A percentile compares a stretch with the other conserved stretches of the same genome.
Conservation (phyloP, 2,888 invertebrate species). For the Trisateles emortualis region DNA sequence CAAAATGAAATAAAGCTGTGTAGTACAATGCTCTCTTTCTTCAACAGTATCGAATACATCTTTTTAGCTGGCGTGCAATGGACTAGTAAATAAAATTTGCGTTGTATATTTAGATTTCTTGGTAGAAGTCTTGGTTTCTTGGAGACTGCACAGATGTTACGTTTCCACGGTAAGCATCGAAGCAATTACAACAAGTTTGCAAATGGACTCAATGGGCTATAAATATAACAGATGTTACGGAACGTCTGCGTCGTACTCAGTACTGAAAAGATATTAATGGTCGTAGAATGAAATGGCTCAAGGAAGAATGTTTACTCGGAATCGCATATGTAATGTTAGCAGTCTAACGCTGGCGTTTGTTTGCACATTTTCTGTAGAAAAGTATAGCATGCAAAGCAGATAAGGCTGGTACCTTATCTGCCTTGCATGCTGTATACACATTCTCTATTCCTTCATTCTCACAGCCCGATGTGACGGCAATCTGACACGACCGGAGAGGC, state of each 20-base stretch:
- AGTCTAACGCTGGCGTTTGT: neutral
- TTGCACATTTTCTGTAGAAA: neutral
- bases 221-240: conserved; percentile 53
- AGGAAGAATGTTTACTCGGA: conserved; percentile 10
- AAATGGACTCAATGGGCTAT: conserved; percentile 57
- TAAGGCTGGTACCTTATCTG: no score
- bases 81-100: neutral
- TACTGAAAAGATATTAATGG: conserved; percentile 25
- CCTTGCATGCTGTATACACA: no score
- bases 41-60: neutral
- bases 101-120: neutral
- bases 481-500: no score
- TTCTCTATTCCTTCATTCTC: no score
- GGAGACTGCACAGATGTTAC: conserved; percentile 40
- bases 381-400: no score
- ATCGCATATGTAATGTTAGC: conserved; percentile 5
- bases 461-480: no score
- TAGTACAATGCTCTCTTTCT: neutral
- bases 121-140: conserved; percentile 10
- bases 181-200: conserved; percentile 64
- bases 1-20: neutral
- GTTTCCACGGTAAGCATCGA: conserved; percentile 42
- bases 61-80: neutral
- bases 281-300: conserved; percentile 4
- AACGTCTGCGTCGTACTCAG: neutral